Conservation (phyloP, 2,113 vertebrate species). For the Tauraco erythrolophus region DNA sequence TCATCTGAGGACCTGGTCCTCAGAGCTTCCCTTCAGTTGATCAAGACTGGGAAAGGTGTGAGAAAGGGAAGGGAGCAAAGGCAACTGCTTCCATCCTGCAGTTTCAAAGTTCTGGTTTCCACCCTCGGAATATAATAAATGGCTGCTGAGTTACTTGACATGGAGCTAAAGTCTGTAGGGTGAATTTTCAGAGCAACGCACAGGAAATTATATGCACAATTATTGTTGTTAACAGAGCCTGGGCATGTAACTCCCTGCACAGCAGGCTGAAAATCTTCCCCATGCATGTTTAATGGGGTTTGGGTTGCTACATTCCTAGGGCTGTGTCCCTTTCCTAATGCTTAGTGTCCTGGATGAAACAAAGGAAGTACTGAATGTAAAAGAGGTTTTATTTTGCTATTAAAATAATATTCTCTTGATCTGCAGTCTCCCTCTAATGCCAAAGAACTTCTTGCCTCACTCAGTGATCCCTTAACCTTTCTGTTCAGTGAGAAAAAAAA, state of each 20-base stretch:
- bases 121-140: slow-evolving; percentile 30
- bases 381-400: slow-evolving; percentile 49
- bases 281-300: slow-evolving; percentile 77
- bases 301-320: slow-evolving; percentile 71
- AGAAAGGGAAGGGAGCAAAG: not conserved
- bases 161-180: slow-evolving; percentile 64
- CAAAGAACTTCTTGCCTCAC: slow-evolving; percentile 24
- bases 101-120: not conserved
- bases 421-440: slow-evolving; percentile 18
- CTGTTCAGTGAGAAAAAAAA: not conserved
- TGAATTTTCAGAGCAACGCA: slow-evolving; percentile 68
- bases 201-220: slow-evolving; percentile 77
- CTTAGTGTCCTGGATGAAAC: slow-evolving; percentile 65
- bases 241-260: slow-evolving; percentile 76
- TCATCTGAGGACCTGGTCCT: not conserved
- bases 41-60: not conserved
- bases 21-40: accelerated
- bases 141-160: slow-evolving; percentile 50
- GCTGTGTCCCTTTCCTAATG: slow-evolving; percentile 67
- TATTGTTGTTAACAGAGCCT: slow-evolving; percentile 77
- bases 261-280: slow-evolving; percentile 72
- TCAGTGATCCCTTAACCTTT: slow-evolving; percentile 47
- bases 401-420: slow-evolving; percentile 56
- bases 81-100: accelerated
- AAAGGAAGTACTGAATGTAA: slow-evolving; percentile 54